phyloP scores from a whole-genome alignment of 2,888 invertebrate species.

The Rotaria magnacalcarata region DNA sequence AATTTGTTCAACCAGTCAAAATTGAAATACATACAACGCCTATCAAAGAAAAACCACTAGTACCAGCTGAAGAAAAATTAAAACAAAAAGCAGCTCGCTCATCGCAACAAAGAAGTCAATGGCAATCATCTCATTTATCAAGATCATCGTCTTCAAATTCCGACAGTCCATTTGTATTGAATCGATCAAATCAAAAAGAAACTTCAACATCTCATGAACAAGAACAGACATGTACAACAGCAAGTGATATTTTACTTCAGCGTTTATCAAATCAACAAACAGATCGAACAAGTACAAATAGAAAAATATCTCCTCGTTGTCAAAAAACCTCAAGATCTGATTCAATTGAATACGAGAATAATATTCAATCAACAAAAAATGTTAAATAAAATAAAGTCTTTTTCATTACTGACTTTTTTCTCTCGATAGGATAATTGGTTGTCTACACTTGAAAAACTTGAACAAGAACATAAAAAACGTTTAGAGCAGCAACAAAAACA shows the following conservation, averaged over 20 bases:
- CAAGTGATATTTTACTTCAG: neutral
- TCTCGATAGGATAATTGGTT: neutral
- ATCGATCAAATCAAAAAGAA: neutral
- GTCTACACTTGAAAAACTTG: neutral
- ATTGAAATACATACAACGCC: neutral
- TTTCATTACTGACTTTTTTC: neutral
- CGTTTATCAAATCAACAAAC: neutral
- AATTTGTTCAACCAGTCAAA: neutral
- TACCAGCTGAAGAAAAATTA: neutral
- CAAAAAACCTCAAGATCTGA: neutral
- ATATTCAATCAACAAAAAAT: neutral
- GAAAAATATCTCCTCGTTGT: neutral
- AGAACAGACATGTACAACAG: neutral
- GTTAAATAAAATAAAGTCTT: neutral
- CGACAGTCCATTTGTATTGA: neutral
- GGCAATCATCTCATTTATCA: neutral
- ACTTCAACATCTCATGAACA: neutral
- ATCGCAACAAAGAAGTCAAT: neutral
- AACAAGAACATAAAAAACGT: conserved; percentile 11
- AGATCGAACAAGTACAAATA: neutral
- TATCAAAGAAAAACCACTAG: neutral
- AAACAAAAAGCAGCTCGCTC: neutral
- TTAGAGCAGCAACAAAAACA: neutral
- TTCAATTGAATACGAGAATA: neutral
- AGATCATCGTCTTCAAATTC: neutral